A percentile compares a stretch with the other conserved stretches of the same genome.
Conservation (phyloP, 2,797 vertebrate species). For the Semaprochilodus insignis region DNA sequence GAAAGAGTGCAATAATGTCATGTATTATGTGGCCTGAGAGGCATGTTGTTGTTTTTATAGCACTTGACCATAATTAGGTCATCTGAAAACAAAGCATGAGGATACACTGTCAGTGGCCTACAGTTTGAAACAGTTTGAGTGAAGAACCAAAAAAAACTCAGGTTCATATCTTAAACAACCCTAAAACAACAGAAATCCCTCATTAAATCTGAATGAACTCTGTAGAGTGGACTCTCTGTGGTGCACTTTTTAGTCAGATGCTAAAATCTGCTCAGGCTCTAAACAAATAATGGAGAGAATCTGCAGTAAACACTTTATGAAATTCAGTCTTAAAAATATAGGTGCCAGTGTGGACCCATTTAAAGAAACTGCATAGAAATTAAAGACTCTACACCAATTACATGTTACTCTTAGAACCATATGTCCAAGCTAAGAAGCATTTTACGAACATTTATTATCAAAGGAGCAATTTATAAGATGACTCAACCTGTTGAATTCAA, state of each 20-base stretch:
- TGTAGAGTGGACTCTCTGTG: not conserved
- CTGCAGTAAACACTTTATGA: not conserved
- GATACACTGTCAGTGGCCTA: not conserved
- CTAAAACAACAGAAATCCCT: not conserved
- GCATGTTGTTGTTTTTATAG: not conserved
- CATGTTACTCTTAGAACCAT: not conserved
- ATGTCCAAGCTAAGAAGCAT: not conserved
- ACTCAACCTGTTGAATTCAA: too few species aligned
- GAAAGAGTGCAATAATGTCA: not conserved
- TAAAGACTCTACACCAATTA: not conserved
- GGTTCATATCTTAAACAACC: not conserved
- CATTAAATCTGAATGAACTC: constrained; percentile 9
- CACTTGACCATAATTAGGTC: not conserved
- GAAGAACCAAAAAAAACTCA: not conserved
- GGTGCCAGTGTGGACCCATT: not conserved
- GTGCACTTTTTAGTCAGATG: not conserved
- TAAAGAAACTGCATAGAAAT: not conserved
- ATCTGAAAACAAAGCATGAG: not conserved
- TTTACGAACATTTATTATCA: not conserved
- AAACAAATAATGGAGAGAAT: not conserved
- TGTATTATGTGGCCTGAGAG: constrained; percentile 6
- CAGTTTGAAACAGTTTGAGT: not conserved
- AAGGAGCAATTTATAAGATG: too few species aligned
- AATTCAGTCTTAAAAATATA: not conserved
- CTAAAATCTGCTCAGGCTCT: not conserved